These are phyloP conservation scores for Melanotaenia pygmaea DNA, from an alignment of 2,797 vertebrate genomes.

Conservation along the genomic window DNA sequence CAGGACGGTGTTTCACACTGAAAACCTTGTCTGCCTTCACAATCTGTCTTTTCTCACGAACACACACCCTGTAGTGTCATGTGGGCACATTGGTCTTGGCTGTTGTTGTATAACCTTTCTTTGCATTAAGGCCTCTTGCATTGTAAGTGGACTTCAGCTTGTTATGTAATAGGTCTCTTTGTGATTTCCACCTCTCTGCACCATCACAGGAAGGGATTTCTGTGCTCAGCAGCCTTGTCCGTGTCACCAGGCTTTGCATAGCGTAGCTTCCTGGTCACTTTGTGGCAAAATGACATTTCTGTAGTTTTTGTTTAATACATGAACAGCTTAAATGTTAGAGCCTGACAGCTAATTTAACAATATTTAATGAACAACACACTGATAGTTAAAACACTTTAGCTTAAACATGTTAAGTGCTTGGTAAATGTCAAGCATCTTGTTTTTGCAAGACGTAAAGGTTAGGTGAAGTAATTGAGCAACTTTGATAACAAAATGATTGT, in stretches of 20 bases:
- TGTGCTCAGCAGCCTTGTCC: conserved; percentile 21
- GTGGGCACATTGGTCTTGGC: conserved; percentile 57
- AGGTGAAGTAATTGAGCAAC: not conserved
- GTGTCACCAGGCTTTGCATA: conserved; percentile 17
- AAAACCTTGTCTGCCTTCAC: conserved; percentile 44
- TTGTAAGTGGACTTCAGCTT: conserved; percentile 63
- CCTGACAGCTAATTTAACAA: conserved; percentile 13
- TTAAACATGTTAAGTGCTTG: conserved; percentile 22
- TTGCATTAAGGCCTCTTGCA: conserved; percentile 51
- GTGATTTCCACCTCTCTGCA: conserved; percentile 37
- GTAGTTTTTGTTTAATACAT: conserved; percentile 6
- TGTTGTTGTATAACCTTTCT: conserved; percentile 72
- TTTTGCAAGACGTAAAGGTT: not conserved
- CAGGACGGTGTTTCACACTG: conserved; percentile 55
- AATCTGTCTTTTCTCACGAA: conserved; percentile 37
- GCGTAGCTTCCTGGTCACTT: conserved; percentile 9
- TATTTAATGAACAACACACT: conserved; percentile 11
- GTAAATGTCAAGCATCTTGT: conserved; percentile 24
- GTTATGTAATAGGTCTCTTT: conserved; percentile 60
- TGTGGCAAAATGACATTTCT: conserved; percentile 2
- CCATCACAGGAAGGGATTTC: conserved; percentile 20
- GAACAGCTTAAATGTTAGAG: conserved; percentile 14
- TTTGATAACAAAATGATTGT: not conserved
- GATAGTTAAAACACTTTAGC: not conserved
- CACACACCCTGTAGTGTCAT: conserved; percentile 38